Evolutionary conservation across 1,140 invertebrate genomes (phyloP), one percentile per base, ranked within the genome.

Genomic region (Halictus rubicundus): DNA sequence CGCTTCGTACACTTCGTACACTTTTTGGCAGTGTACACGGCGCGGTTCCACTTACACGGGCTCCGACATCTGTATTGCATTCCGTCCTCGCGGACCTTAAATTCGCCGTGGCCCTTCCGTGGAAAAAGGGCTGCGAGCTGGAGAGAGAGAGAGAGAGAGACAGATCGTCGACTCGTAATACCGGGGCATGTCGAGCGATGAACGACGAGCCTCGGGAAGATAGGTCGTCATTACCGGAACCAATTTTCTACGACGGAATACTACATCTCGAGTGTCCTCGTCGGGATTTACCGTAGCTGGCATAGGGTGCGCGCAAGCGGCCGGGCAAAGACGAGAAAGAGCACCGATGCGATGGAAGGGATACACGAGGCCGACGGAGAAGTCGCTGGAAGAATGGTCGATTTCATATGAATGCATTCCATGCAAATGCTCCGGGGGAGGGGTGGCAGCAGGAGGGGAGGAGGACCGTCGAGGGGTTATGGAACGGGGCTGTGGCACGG

Each of bases 351-450:
- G 49, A 52, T 52, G 78, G 25, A 78, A 70, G 63, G 74, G 32
- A 69, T 63, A 66, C 59, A 49, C 68, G 42, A 42, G 16, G 16
- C 8, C 23, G 54, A 54, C 63, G 63, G 82, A 83, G 71, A 86
- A 84, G 82, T 77, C 76, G 77, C 37, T 74, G 87, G 80, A 88
- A 86, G 84, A 87, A 81, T 81, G 84, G 78, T 87, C 82, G 88
- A 86, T 87, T 87, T 87, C 85, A 86, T 87, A 86, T 86, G 85
- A 87, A 87, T 87, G 85, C 85, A 73, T 87, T 86, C 82, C 81
- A 86, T 87, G 85, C 78, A 87, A 89, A 87, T 85, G 79, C 71
- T 74, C 73, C 65, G 73, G 60, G 32, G 71, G 72, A 59, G 71
- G n/a, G n/a, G 4, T 25, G 16, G 16, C 14, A 16, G 49, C 19